A percentile compares a stretch with the other conserved stretches of the same genome.
Evolutionary conservation across 2,113 vertebrate genomes (phyloP).

Genomic region (Gasterosteus nipponicus): DNA sequence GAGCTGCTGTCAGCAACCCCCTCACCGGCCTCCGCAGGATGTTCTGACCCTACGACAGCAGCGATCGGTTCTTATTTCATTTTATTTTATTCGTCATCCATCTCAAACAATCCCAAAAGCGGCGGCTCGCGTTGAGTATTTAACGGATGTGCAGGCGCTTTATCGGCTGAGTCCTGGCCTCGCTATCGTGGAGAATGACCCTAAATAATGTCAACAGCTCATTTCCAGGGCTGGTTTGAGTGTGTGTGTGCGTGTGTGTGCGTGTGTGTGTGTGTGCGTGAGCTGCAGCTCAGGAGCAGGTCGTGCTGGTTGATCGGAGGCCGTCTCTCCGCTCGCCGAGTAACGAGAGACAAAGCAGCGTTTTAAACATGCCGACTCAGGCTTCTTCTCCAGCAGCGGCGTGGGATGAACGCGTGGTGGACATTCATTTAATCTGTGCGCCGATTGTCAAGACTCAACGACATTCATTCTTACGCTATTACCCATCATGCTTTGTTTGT

Average conservation of each 20-base stretch:
- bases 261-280: conserved; percentile 49
- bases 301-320: conserved; percentile 28
- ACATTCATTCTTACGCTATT: too few relatives aligned
- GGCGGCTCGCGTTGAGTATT: background rate
- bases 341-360: conserved; percentile 6
- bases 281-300: conserved; percentile 77
- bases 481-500: too few relatives aligned
- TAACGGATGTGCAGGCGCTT: conserved; percentile 78
- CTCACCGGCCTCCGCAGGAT: background rate
- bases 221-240: conserved; percentile 84
- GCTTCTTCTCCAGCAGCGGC: conserved; percentile 2
- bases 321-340: background rate
- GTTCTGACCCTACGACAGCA: background rate
- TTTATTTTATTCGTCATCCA: background rate
- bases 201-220: conserved; percentile 95
- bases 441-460: too few relatives aligned
- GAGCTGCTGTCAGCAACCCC: background rate
- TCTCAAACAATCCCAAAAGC: background rate
- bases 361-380: conserved; percentile 9
- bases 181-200: conserved; percentile 88
- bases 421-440: too few relatives aligned
- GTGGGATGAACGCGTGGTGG: too few relatives aligned
- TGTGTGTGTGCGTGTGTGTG: conserved; percentile 24
- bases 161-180: conserved; percentile 89
- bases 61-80: background rate